Conservation (phyloP, 1,140 invertebrate genomes). For the Eurosta solidaginis region DNA sequence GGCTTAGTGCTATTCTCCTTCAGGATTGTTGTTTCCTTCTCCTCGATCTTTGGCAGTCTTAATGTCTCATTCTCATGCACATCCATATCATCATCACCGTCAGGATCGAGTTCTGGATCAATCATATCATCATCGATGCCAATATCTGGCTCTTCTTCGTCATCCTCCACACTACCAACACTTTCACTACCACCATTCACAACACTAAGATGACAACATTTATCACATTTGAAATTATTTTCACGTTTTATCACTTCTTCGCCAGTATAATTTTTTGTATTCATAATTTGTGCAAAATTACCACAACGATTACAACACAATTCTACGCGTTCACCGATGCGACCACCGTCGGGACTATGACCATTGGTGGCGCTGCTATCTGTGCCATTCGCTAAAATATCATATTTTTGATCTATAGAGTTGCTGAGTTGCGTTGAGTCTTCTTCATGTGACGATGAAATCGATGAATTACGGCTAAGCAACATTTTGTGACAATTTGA, state of each 20-base stretch:
- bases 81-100: constrained; percentile 44
- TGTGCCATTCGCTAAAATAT: constrained; percentile 9
- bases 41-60: constrained; percentile 52
- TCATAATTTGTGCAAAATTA: constrained; percentile 32
- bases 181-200: constrained; percentile 21
- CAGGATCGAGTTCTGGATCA: constrained; percentile 40
- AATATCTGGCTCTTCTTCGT: constrained; percentile 43
- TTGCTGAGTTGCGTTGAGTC: not conserved
- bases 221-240: constrained; percentile 57
- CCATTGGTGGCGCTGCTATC: not conserved
- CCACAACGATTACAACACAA: constrained; percentile 42
- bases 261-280: constrained; percentile 35
- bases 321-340: constrained; percentile 36
- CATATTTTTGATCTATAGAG: constrained; percentile 1
- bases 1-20: constrained; percentile 68
- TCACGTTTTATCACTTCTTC: constrained; percentile 43
- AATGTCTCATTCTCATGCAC: constrained; percentile 3
- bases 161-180: constrained; percentile 47
- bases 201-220: constrained; percentile 42
- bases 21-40: constrained; percentile 52
- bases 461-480: constrained; percentile 43
- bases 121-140: constrained; percentile 46
- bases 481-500: constrained; percentile 43
- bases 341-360: constrained; percentile 6
- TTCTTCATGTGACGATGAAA: constrained; percentile 32